Evolutionary conservation across 2,797 vertebrate genomes (phyloP), one percentile per base, ranked within the genome.

Genomic region (Loris lydekkerianus): DNA sequence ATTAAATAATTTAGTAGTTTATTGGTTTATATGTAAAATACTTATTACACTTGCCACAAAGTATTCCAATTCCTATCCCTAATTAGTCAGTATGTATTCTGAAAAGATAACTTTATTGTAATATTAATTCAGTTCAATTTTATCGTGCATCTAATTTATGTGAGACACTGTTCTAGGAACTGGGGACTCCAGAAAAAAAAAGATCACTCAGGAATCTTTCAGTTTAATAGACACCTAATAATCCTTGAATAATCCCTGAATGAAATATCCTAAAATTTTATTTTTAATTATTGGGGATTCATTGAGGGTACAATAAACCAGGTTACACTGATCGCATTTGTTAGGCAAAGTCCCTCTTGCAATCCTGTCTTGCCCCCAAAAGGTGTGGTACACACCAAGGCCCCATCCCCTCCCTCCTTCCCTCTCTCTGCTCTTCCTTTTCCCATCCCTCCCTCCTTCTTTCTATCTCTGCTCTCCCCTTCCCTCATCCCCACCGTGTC

Each of bases 101-200:
- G 65, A 34, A 81, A 84, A 93, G 40, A 18, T 82, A 63, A 81
- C 8, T 92, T 94, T 34, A 84, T 37, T 81, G 27, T 27, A 85
- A n/a, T 70, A 73, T 43, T 93, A 95, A 86, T 37, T 34, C 7
- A n/a, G 27, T 46, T 88, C 69, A 23, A 78, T 58, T 95, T 70
- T 78, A 67, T 34, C 75, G 70, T 83, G 7, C 37, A 87, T 61
- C 21, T 87, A 75, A 92, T 1, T 86, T 89, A 70, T 58, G n/a
- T 15, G 29, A 81, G 18, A 83, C 17, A 73, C 29, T 67, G 56
- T 93, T 46, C 8, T 11, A 94, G 46, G 23, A 14, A 82, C 31
- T 46, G 7, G 10, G 15, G 18, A 73, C 18, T 77, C 43, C 69
- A 87, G 94, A 95, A 84, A 65, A 80, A 88, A 56, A 94, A 96